Percentiles rank a stretch among this genome's conserved stretches.
phyloP scores from a whole-genome alignment of 2,113 vertebrate species.

The Grammomys surdaster region DNA sequence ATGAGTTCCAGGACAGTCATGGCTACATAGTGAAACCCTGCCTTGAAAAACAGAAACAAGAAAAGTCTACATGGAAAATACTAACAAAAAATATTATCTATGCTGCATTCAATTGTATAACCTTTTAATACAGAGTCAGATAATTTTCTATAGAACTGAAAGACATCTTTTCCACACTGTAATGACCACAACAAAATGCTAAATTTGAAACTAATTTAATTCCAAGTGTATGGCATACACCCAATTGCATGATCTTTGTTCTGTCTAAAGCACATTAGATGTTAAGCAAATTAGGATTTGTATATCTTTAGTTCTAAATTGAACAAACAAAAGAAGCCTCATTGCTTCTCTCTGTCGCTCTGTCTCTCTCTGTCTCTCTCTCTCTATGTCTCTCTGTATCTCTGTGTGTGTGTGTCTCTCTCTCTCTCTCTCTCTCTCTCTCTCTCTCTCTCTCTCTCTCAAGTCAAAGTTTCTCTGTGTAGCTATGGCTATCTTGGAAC shows the following conservation, averaged over 20 bases:
- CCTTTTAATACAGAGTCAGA: not conserved
- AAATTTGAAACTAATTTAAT: conserved; percentile 62
- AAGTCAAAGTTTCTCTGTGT: not conserved
- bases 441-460: not conserved
- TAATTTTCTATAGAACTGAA: not conserved
- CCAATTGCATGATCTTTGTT: conserved; percentile 46
- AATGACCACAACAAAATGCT: not conserved
- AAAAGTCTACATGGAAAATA: not conserved
- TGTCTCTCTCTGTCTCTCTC: not conserved
- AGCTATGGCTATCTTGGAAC: not conserved
- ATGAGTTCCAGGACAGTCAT: not conserved
- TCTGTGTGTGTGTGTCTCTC: not conserved
- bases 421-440: not conserved
- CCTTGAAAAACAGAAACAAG: not conserved
- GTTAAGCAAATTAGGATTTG: conserved; percentile 40
- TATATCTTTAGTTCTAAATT: not conserved
- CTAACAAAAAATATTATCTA: not conserved
- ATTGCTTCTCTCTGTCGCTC: not conserved
- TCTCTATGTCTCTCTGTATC: too few species aligned
- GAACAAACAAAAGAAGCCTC: not conserved
- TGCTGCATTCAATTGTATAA: not conserved
- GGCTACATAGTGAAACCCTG: not conserved
- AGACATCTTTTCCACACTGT: conserved; percentile 13
- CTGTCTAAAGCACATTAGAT: conserved; percentile 12
- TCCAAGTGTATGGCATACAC: conserved; percentile 38